phyloP scores from a whole-genome alignment of 2,888 invertebrate species.

The Cosmopolites sordidus region DNA sequence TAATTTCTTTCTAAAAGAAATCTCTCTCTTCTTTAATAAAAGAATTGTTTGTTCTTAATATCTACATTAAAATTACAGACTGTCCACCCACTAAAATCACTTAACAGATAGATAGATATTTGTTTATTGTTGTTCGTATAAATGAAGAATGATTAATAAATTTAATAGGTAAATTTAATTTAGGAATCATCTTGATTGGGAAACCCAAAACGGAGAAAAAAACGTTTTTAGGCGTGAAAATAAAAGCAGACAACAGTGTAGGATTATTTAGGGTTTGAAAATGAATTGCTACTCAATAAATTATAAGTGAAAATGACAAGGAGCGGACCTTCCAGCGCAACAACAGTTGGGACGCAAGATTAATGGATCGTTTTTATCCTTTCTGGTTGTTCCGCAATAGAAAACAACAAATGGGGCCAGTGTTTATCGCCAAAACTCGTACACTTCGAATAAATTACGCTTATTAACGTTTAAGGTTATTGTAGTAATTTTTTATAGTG shows the following conservation, averaged over 20 bases:
- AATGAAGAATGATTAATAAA: too few relatives aligned
- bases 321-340: not conserved
- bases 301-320: not conserved
- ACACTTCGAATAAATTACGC: not conserved
- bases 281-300: slow-evolving; percentile 1
- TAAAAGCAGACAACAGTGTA: not conserved
- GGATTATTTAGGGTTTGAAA: not conserved
- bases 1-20: too few relatives aligned
- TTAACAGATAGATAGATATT: too few relatives aligned
- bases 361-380: slow-evolving; percentile 1
- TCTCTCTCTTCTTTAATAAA: too few relatives aligned
- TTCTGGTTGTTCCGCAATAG: not conserved
- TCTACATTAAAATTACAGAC: too few relatives aligned
- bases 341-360: not conserved
- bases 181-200: too few relatives aligned
- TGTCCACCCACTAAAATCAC: too few relatives aligned
- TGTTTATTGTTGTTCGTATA: too few relatives aligned
- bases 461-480: not conserved
- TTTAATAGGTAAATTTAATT: too few relatives aligned
- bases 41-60: too few relatives aligned
- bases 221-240: too few relatives aligned
- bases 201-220: too few relatives aligned
- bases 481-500: not conserved
- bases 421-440: not conserved
- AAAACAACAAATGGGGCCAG: not conserved